phyloP scores from a whole-genome alignment of 23 tunicate genomes.

The Aplidium turbinatum region DNA sequence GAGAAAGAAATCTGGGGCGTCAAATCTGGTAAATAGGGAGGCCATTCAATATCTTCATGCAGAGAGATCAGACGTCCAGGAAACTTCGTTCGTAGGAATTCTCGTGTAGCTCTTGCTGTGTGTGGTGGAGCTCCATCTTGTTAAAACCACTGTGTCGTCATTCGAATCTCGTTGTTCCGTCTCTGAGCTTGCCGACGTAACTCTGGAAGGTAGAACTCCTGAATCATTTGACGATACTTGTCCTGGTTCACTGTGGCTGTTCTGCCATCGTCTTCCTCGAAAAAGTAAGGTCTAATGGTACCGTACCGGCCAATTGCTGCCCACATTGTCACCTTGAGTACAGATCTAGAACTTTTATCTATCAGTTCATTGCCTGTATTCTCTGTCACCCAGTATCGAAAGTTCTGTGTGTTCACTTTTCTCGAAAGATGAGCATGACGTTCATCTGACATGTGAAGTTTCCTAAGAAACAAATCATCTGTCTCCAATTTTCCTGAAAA shows the following conservation, averaged over 20 bases:
- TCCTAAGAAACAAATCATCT: constrained; percentile 1
- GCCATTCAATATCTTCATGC: constrained; percentile 16
- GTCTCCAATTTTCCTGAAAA: constrained; percentile 6
- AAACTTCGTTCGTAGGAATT: constrained; percentile 14
- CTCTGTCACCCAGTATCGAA: constrained; percentile 15
- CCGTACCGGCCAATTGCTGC: constrained; percentile 13
- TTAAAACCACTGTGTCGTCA: constrained; percentile 14
- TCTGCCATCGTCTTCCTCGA: constrained; percentile 5
- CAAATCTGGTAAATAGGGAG: constrained; percentile 18
- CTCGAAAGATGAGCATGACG: constrained; percentile 9
- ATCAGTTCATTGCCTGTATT: constrained; percentile 4
- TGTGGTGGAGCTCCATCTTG: constrained; percentile 24
- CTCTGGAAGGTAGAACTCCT: constrained; percentile 1
- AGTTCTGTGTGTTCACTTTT: neutral
- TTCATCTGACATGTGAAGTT: constrained; percentile 24
- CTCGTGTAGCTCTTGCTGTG: constrained; percentile 25
- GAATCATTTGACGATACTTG: constrained; percentile 19
- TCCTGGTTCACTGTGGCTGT: constrained; percentile 14
- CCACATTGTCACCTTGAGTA: constrained; percentile 9
- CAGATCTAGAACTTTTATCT: neutral
- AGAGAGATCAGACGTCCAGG: constrained; percentile 6
- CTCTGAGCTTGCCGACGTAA: constrained; percentile 14
- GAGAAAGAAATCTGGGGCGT: constrained; percentile 20
- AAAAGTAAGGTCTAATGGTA: constrained; percentile 8
- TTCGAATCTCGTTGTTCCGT: constrained; percentile 1